Base-by-base conservation (phyloP, 2,797 vertebrate genomes). In the Mastacembelus armatus region DNA sequence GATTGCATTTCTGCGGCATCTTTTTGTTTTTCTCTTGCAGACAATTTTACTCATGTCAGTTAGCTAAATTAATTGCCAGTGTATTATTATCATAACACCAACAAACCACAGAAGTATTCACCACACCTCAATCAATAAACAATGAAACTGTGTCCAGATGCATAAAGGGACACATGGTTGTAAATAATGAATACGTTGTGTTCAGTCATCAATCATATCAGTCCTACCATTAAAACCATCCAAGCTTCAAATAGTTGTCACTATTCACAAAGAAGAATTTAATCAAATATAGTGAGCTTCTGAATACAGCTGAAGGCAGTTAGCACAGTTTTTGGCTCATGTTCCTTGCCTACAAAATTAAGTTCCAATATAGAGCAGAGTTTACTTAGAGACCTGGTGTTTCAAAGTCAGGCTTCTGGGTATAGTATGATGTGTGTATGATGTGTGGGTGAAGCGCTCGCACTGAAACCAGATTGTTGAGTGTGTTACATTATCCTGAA, bases 71-170 rank as follows among this genome's bases (percentile, higher is more conserved):
- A 44, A 42, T 24, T 26, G 35, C 26, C 14, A 5, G n/a, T 19
- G 12, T 21, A 38, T 51, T 12, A 52, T 21, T 38, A 68, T 21
- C 36, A 26, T 22, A 52, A 47, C 15, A 12, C 55, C 15, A 40
- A 52, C 56, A 59, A 54, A 57, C 38, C 38, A 59, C 45, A 74
- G 19, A 45, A 51, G 57, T 10, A 65, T 32, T 39, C 24, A 42
- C 40, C 21, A 2, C 58, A 15, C 22, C 19, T 42, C 30, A 51
- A 74, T 81, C 57, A 67, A 76, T 75, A 56, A 52, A 10, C 33
- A 35, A 36, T 35, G n/a, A 39, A 50, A 45, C 49, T 62, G 45
- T 56, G 52, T 43, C 26, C 45, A 51, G 15, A 19, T 32, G 38
- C n/a, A n/a, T n/a, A n/a, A n/a, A 32, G 7, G 6, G 15, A 14